A percentile compares a stretch with the other conserved stretches of the same genome.
phyloP scores from a whole-genome alignment of 2,797 vertebrate species.

The Parauchenoglanis punctatus region DNA sequence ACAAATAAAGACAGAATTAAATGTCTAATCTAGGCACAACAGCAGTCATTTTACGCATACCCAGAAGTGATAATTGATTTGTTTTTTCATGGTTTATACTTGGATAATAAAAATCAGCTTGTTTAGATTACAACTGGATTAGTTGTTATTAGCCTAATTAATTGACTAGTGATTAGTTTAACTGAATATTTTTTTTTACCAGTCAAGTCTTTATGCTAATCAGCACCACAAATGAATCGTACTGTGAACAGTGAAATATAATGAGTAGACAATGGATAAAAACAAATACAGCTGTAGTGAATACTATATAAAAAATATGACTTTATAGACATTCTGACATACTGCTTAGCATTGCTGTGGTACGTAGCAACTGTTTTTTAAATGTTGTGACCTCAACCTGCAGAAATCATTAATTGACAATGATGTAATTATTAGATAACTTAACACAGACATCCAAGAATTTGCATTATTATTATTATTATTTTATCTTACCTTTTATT shows the following conservation, averaged over 20 bases:
- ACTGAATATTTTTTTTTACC: not conserved
- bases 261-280: not conserved
- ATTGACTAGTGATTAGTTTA: not conserved
- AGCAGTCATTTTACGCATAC: not conserved
- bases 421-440: not conserved
- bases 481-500: too few relatives aligned
- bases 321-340: not conserved
- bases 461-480: not conserved
- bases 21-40: not conserved
- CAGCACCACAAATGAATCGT: not conserved
- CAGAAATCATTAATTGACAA: not conserved
- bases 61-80: not conserved
- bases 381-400: not conserved
- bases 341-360: not conserved
- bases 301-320: not conserved
- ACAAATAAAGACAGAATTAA: not conserved
- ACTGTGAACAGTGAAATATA: not conserved
- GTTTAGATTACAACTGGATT: slow-evolving; percentile 21
- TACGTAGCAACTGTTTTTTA: not conserved
- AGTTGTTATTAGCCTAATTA: slow-evolving; percentile 15
- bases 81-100: not conserved
- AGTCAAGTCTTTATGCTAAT: not conserved
- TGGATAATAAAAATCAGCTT: not conserved
- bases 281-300: not conserved
- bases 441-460: not conserved